These are phyloP conservation scores for Artibeus lituratus DNA, from an alignment of 2,797 vertebrate genomes.

Conservation along the genomic window DNA sequence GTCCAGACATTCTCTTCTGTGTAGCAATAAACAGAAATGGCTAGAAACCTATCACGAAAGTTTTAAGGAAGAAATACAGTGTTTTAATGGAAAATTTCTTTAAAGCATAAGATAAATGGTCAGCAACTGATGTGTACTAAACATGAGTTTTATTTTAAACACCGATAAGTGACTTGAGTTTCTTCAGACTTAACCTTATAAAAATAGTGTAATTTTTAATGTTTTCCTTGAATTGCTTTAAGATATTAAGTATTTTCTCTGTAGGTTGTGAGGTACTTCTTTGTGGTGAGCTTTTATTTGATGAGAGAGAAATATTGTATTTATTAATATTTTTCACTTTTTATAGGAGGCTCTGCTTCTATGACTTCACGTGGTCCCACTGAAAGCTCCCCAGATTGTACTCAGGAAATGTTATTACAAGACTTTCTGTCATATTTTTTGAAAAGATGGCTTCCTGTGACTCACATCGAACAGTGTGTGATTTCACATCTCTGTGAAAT, in stretches of 20 bases:
- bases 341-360: conserved; percentile 70
- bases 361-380: conserved; percentile 72
- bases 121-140: neutral
- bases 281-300: conserved; percentile 60
- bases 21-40: conserved; percentile 69
- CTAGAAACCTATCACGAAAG: conserved; percentile 69
- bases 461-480: conserved; percentile 54
- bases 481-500: conserved; percentile 54
- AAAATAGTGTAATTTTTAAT: conserved; percentile 13
- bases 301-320: conserved; percentile 63
- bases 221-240: conserved; percentile 42
- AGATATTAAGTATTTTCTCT: conserved; percentile 48
- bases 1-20: conserved; percentile 62
- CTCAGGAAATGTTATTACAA: conserved; percentile 82
- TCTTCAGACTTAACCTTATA: conserved; percentile 37
- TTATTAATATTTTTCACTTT: conserved; percentile 81
- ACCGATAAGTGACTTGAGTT: conserved; percentile 15
- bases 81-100: conserved; percentile 76
- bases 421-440: conserved; percentile 76
- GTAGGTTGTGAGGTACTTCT: conserved; percentile 1
- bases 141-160: conserved; percentile 21
- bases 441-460: conserved; percentile 78
- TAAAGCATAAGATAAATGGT: conserved; percentile 60
- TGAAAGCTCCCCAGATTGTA: conserved; percentile 77
- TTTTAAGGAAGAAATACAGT: conserved; percentile 70